Evolutionary conservation across 2,888 invertebrate species (phyloP).

Genomic region (Netelia melanura): DNA sequence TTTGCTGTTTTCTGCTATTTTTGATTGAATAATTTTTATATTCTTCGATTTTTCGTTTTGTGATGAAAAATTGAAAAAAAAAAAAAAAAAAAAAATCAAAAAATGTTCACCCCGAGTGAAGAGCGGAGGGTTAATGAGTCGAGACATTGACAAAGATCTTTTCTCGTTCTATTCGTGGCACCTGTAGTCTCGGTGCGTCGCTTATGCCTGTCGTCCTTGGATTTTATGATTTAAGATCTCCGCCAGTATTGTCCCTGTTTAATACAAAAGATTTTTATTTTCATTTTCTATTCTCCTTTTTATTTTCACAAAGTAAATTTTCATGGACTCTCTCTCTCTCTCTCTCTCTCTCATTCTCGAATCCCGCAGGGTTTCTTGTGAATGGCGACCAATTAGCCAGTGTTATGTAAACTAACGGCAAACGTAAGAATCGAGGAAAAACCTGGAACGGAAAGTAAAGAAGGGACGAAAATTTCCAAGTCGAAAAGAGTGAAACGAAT

Average conservation of each 20-base stretch:
- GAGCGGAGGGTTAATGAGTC: no score
- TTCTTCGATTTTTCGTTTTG: not conserved
- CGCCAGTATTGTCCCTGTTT: conserved; percentile 21
- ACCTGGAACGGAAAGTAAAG: conserved; percentile 9
- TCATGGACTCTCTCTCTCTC: not conserved
- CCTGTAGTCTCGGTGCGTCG: not conserved
- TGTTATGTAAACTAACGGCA: conserved; percentile 60
- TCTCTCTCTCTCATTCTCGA: not conserved
- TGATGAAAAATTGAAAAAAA: not conserved
- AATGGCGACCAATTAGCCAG: conserved; percentile 57
- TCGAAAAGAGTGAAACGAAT: conserved; percentile 55
- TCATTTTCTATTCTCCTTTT: not conserved
- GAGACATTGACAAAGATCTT: not conserved
- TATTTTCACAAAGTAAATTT: conserved; percentile 38
- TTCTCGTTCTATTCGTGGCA: not conserved
- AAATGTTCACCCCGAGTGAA: not conserved
- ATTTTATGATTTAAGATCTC: conserved; percentile 53
- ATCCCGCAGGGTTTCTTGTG: conserved; percentile 29
- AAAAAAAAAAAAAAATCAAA: not conserved
- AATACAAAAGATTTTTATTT: conserved; percentile 42
- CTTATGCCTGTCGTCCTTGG: conserved; percentile 13
- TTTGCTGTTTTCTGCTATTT: not conserved
- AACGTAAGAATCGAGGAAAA: conserved; percentile 11
- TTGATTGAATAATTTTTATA: not conserved
- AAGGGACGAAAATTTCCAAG: not conserved